phyloP scores from a whole-genome alignment of 2,113 vertebrate species.

The Ursus arctos region DNA sequence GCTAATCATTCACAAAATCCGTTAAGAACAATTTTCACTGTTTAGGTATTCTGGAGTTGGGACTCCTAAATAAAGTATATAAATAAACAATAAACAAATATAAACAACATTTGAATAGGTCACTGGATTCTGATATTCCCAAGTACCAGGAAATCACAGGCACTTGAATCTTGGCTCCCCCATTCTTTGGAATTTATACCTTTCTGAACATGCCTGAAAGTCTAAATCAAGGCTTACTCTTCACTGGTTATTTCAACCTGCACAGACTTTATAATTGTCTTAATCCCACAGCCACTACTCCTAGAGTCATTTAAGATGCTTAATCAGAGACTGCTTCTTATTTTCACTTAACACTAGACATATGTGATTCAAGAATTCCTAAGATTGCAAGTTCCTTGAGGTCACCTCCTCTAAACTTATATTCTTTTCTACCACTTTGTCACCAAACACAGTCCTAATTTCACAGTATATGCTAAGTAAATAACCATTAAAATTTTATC shows the following conservation, averaged over 20 bases:
- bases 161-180: not conserved
- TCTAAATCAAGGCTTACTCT: not conserved
- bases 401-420: not conserved
- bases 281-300: not conserved
- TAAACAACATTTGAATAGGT: not conserved
- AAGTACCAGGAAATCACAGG: not conserved
- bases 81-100: not conserved
- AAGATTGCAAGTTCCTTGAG: not conserved
- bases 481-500: not conserved
- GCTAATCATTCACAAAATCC: not conserved
- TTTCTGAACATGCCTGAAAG: not conserved
- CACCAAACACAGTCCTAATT: not conserved
- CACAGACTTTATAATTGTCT: not conserved
- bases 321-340: not conserved
- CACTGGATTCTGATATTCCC: not conserved
- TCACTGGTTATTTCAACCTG: not conserved
- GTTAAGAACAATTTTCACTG: not conserved
- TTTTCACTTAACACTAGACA: not conserved
- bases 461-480: not conserved
- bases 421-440: not conserved
- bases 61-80: not conserved
- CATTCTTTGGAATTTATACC: not conserved
- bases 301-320: not conserved
- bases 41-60: not conserved
- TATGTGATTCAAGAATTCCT: not conserved